These are phyloP conservation scores for Papilio helenus DNA, from an alignment of 1,140 invertebrate genomes.

Conservation along the genomic window DNA sequence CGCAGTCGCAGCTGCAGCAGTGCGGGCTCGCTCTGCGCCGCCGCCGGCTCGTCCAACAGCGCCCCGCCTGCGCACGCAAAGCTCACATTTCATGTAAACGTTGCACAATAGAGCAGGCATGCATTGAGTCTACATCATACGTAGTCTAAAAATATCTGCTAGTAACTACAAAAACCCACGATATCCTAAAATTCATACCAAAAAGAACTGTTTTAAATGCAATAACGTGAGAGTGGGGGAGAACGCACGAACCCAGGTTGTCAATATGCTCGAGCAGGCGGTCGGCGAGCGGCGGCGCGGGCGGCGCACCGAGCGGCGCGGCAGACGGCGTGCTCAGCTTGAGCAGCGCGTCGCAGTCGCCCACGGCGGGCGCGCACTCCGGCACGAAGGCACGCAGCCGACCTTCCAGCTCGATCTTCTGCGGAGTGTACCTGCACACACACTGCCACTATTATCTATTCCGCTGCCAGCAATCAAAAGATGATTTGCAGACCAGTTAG, in stretches of 20 bases:
- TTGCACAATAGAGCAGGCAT: neutral
- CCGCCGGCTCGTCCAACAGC: slow-evolving; percentile 97
- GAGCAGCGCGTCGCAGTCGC: slow-evolving; percentile 98
- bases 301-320: slow-evolving; percentile 67
- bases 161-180: neutral
- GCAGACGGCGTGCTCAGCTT: slow-evolving; percentile 94
- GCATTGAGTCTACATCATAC: too few species aligned
- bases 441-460: neutral
- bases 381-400: slow-evolving; percentile 97
- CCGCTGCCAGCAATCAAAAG: too few species aligned
- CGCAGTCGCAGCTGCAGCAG: slow-evolving; percentile 96
- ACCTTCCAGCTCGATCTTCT: slow-evolving; percentile 94
- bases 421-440: slow-evolving; percentile 92
- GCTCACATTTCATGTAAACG: neutral
- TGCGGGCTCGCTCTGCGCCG: slow-evolving; percentile 97
- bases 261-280: slow-evolving; percentile 72
- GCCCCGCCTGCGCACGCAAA: slow-evolving; percentile 87
- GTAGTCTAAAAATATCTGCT: too few species aligned
- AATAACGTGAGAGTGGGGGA: neutral
- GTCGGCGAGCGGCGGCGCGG: slow-evolving; percentile 63
- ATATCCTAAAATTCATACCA: neutral
- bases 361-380: slow-evolving; percentile 98
- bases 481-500: too few species aligned
- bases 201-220: neutral
- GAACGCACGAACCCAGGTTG: slow-evolving; percentile 63